Percentiles rank a stretch among this genome's conserved stretches.
Conservation (phyloP, 2,888 invertebrate species). For the Watsonalla binaria region DNA sequence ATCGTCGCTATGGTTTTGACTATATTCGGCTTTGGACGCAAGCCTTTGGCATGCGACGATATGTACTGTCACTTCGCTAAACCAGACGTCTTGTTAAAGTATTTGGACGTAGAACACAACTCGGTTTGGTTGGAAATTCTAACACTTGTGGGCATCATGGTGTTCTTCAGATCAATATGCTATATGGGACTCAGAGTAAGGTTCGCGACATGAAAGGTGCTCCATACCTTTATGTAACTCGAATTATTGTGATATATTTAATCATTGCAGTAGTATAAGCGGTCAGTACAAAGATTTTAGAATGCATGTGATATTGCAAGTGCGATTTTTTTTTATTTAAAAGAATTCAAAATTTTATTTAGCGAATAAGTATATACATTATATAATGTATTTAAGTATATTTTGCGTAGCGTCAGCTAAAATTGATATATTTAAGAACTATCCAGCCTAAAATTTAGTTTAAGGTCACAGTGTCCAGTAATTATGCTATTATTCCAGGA, state of each 20-base stretch:
- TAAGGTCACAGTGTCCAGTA: no score
- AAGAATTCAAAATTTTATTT: background rate
- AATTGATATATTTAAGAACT: no score
- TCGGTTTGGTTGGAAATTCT: constrained; percentile 79
- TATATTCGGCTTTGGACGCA: constrained; percentile 81
- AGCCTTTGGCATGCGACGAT: constrained; percentile 76
- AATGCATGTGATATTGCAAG: constrained; percentile 19
- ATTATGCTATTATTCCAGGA: no score
- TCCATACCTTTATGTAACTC: background rate
- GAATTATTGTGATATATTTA: constrained; percentile 21
- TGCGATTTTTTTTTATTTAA: background rate
- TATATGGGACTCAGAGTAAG: constrained; percentile 79
- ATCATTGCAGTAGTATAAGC: constrained; percentile 12
- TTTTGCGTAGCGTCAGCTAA: no score
- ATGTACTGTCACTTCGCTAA: constrained; percentile 83
- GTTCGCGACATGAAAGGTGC: constrained; percentile 58
- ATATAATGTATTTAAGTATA: background rate
- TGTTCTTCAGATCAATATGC: constrained; percentile 77
- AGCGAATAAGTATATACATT: background rate
- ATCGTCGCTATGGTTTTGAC: constrained; percentile 81
- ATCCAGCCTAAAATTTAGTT: no score
- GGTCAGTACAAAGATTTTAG: constrained; percentile 23
- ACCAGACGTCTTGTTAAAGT: constrained; percentile 80
- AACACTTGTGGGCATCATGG: constrained; percentile 70
- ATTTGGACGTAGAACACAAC: constrained; percentile 77